A percentile compares a stretch with the other conserved stretches of the same genome.
These are phyloP conservation scores for Nothoprocta perdicaria DNA, from an alignment of 2,113 vertebrate species.

Conservation along the genomic window DNA sequence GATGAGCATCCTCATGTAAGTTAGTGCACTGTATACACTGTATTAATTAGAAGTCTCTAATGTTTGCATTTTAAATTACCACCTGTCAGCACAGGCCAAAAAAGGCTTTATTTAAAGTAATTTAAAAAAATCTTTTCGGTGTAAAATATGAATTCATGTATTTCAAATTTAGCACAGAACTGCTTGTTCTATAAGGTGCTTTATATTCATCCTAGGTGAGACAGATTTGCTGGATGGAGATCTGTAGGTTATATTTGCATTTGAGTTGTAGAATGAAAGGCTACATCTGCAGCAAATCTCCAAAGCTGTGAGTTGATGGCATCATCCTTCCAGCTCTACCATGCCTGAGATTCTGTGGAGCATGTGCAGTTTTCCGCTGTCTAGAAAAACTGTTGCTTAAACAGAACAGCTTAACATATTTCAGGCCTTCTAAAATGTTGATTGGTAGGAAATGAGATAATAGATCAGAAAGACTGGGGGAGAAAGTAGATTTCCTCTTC, in stretches of 20 bases:
- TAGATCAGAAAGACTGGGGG: neutral
- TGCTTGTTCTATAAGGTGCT: neutral
- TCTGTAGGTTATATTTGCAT: neutral
- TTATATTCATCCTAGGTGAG: neutral
- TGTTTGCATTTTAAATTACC: conserved; percentile 9
- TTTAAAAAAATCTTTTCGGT: neutral
- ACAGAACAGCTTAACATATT: neutral
- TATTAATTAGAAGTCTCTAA: neutral
- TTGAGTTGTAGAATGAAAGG: neutral
- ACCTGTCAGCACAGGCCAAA: neutral
- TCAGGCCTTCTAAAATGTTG: neutral
- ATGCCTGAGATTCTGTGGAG: neutral
- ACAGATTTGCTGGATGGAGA: neutral
- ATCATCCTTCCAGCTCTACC: neutral
- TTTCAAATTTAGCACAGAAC: neutral
- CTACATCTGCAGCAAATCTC: neutral
- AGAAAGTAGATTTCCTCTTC: neutral
- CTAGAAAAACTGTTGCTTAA: neutral
- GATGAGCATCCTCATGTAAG: neutral
- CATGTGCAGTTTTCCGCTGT: neutral
- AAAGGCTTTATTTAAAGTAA: neutral
- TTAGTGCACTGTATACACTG: neutral
- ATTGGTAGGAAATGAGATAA: neutral
- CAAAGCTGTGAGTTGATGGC: neutral
- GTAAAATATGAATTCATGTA: neutral